A percentile compares a stretch with the other conserved stretches of the same genome.
Conservation (phyloP, 1,140 invertebrate genomes). For the Anastatus disparis region DNA sequence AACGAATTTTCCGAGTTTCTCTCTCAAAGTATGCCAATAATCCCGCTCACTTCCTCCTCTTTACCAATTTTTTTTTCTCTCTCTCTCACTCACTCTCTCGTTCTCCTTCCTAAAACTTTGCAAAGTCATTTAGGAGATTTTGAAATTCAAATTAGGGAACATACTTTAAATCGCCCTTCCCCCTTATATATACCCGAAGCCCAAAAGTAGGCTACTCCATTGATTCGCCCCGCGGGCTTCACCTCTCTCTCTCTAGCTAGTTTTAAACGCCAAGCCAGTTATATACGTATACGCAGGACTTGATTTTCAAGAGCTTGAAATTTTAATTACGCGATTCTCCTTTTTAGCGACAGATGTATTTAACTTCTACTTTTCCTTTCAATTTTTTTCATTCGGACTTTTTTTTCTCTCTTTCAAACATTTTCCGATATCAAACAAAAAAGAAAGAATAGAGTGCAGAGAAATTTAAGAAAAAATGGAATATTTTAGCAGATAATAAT, state of each 20-base stretch:
- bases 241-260: no score
- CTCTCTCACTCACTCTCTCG: neutral
- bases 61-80: neutral
- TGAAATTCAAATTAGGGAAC: constrained; percentile 39
- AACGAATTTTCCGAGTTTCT: constrained; percentile 21
- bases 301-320: constrained; percentile 31
- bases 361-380: neutral
- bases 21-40: constrained; percentile 39
- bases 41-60: neutral
- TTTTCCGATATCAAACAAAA: no score
- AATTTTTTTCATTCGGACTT: neutral
- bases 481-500: no score
- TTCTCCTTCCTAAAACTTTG: neutral
- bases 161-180: constrained; percentile 28
- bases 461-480: constrained; percentile 16
- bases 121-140: constrained; percentile 37
- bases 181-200: neutral
- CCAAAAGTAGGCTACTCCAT: constrained; percentile 34
- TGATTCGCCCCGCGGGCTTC: constrained; percentile 16
- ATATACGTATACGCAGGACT: neutral
- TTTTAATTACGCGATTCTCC: constrained; percentile 36
- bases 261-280: no score
- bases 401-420: no score
- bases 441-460: no score
- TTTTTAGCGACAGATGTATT: neutral